phyloP scores from a whole-genome alignment of 2,113 vertebrate species.

The Hippocampus mohnikei region DNA sequence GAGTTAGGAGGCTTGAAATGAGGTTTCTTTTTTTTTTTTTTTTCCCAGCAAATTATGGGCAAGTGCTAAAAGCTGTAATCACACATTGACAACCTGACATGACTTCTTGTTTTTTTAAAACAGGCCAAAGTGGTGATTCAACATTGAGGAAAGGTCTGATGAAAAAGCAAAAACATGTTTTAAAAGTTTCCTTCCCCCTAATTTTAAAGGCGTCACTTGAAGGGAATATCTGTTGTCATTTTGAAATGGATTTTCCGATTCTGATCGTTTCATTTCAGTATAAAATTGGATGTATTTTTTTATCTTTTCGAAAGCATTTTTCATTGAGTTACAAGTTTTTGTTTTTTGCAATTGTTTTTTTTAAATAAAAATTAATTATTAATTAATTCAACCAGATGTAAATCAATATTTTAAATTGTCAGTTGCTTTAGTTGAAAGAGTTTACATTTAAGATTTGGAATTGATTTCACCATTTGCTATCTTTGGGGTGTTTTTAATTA shows the following conservation, averaged over 20 bases:
- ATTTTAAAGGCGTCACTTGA: no score
- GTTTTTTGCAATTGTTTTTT: no score
- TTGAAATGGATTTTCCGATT: no score
- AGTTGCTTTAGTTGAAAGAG: not conserved
- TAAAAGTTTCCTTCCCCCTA: no score
- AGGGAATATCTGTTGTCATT: no score
- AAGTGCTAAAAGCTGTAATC: not conserved
- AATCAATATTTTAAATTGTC: not conserved
- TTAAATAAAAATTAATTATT: no score
- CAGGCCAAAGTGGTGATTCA: not conserved
- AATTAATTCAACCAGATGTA: no score
- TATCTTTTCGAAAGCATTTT: no score
- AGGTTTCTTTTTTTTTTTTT: not conserved
- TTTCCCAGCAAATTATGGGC: not conserved
- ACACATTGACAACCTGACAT: not conserved
- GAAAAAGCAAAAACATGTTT: not conserved
- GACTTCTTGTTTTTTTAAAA: not conserved
- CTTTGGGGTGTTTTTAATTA: not conserved
- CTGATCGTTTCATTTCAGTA: no score
- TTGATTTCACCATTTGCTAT: not conserved
- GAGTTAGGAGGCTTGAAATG: not conserved
- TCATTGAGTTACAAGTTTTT: no score
- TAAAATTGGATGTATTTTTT: no score
- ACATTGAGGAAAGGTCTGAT: not conserved
- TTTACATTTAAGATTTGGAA: not conserved